phyloP scores from a whole-genome alignment of 2,113 vertebrate genomes.

The Mungos mungo region DNA sequence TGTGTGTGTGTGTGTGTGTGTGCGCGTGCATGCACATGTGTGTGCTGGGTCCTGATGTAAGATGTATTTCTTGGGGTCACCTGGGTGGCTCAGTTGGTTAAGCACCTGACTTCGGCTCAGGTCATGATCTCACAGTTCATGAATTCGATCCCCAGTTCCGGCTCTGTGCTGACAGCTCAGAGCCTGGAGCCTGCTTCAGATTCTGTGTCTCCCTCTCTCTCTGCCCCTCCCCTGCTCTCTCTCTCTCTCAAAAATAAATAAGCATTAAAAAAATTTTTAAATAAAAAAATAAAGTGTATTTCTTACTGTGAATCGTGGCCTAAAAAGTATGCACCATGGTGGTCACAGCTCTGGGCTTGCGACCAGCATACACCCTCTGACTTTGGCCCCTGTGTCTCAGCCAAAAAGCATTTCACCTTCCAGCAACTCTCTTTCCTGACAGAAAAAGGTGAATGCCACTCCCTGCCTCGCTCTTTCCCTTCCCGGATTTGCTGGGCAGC shows the following conservation, averaged over 20 bases:
- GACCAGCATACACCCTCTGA: background rate
- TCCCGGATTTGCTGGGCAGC: background rate
- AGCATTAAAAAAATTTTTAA: too few species aligned
- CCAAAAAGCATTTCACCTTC: background rate
- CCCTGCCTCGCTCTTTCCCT: background rate
- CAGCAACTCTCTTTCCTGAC: background rate
- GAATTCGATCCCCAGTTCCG: too few species aligned
- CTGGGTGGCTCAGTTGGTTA: too few species aligned
- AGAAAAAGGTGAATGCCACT: background rate
- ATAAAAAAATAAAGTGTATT: background rate
- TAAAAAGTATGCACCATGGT: background rate
- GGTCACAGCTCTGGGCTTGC: background rate
- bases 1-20: background rate
- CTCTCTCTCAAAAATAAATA: too few species aligned
- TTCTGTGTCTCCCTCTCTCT: too few species aligned
- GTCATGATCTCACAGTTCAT: too few species aligned
- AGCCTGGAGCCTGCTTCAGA: too few species aligned
- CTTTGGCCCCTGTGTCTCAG: fast-evolving
- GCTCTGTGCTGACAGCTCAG: too few species aligned
- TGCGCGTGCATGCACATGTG: too few species aligned
- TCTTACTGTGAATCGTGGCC: background rate
- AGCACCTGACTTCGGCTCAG: too few species aligned
- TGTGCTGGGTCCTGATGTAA: background rate
- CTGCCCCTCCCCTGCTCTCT: too few species aligned
- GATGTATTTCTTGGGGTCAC: background rate